Evolutionary conservation across 1,140 invertebrate species (phyloP).

Genomic region (Tribolium madens): DNA sequence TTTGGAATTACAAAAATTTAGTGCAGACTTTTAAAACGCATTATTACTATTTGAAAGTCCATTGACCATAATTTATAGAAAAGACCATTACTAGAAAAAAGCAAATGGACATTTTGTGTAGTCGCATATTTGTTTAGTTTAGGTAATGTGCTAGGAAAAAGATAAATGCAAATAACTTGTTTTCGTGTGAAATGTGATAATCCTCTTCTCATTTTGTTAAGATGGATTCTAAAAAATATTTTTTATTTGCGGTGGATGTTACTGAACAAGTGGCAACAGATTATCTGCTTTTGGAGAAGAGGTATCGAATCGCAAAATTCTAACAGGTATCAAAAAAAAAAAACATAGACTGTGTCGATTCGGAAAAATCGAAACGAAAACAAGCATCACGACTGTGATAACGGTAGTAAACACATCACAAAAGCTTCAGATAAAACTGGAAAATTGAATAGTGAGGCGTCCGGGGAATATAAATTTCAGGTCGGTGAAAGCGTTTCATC

Average conservation of each 20-base stretch:
- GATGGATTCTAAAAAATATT: too few relatives aligned
- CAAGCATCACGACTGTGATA: constrained; percentile 4
- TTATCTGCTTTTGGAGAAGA: background rate
- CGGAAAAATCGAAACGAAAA: background rate
- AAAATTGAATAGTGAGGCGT: constrained; percentile 42
- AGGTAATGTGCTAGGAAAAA: background rate
- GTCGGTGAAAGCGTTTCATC: constrained; percentile 45
- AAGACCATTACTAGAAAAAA: background rate
- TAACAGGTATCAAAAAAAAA: background rate
- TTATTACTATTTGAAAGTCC: background rate
- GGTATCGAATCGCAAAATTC: background rate
- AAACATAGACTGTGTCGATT: background rate
- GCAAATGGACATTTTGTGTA: background rate
- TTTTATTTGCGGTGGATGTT: too few relatives aligned
- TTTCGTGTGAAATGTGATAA: background rate
- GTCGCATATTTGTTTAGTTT: background rate
- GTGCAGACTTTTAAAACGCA: background rate
- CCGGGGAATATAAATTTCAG: constrained; percentile 44
- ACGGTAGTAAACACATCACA: constrained; percentile 37
- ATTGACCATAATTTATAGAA: too few relatives aligned
- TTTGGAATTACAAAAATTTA: background rate
- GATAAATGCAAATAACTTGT: background rate
- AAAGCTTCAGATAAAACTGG: constrained; percentile 32
- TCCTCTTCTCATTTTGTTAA: background rate
- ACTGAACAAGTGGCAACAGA: constrained; percentile 4